Evolutionary conservation across 2,888 invertebrate genomes (phyloP).

Genomic region (Nemotelus pantherinus): DNA sequence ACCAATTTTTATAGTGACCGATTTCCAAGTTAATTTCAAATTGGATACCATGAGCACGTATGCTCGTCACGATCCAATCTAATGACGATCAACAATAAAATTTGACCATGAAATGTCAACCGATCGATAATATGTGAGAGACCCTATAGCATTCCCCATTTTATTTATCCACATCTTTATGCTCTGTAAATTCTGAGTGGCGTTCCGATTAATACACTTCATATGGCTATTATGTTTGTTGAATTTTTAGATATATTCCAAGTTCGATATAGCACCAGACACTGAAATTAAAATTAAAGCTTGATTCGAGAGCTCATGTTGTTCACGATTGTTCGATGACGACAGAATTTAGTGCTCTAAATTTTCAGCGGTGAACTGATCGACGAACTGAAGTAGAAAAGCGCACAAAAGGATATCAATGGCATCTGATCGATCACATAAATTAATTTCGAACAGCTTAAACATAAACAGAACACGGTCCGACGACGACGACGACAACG

Average conservation of each 20-base stretch:
- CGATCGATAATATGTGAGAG: not conserved
- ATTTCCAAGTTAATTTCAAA: too few relatives aligned
- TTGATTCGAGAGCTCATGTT: too few relatives aligned
- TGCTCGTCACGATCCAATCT: constrained; percentile 39
- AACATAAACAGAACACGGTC: constrained; percentile 23
- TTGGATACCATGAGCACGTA: not conserved
- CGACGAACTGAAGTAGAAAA: not conserved
- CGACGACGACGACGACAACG: constrained; percentile 23
- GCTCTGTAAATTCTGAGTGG: not conserved
- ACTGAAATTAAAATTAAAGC: too few relatives aligned
- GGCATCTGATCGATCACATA: constrained; percentile 37
- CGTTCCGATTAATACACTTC: constrained; percentile 13
- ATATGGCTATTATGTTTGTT: not conserved
- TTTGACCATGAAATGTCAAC: constrained; percentile 40
- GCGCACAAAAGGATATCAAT: constrained; percentile 34
- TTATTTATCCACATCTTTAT: constrained; percentile 1
- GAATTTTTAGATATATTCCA: too few relatives aligned
- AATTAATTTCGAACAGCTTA: constrained; percentile 32
- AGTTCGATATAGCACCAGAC: too few relatives aligned
- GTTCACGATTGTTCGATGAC: not conserved
- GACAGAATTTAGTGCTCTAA: constrained; percentile 19
- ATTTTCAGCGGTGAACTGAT: not conserved
- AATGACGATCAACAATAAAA: constrained; percentile 42
- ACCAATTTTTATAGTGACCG: too few relatives aligned
- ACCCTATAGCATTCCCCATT: constrained; percentile 16